These are phyloP conservation scores for Lordiphosa andalusiaca DNA, from an alignment of 2,888 invertebrate genomes.

Conservation along the genomic window DNA sequence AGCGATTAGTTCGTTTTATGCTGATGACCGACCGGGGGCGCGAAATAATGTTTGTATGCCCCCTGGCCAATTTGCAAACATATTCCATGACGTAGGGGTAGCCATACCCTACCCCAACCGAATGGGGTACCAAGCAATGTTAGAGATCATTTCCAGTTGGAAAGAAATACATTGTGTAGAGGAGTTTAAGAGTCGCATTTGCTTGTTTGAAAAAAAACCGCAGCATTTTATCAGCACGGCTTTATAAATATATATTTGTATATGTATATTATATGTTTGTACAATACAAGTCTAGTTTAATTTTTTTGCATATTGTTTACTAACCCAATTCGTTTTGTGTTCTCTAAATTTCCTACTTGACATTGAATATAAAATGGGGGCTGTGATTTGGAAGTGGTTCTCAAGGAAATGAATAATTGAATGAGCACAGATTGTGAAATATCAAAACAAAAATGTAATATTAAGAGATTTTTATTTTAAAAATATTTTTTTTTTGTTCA, in stretches of 20 bases:
- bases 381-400: slow-evolving; percentile 10
- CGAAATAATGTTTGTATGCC: slow-evolving; percentile 32
- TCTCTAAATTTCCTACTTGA: slow-evolving; percentile 61
- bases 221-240: slow-evolving; percentile 11
- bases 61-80: slow-evolving; percentile 32
- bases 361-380: slow-evolving; percentile 49
- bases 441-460: too few species aligned
- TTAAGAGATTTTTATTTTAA: too few species aligned
- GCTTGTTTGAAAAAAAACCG: slow-evolving; percentile 2
- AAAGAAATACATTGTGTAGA: slow-evolving; percentile 2
- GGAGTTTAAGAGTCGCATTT: background rate
- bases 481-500: too few species aligned
- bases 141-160: too few species aligned
- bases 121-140: background rate
- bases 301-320: slow-evolving; percentile 51
- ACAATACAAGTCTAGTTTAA: slow-evolving; percentile 20
- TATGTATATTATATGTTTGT: slow-evolving; percentile 5
- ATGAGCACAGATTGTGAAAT: background rate
- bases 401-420: slow-evolving; percentile 12
- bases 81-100: slow-evolving; percentile 25
- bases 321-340: slow-evolving; percentile 58
- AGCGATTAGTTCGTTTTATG: slow-evolving; percentile 43
- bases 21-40: slow-evolving; percentile 38
- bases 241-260: slow-evolving; percentile 3
- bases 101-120: slow-evolving; percentile 14